These are phyloP conservation scores for Drosophila prosaltans DNA, from an alignment of 1,140 invertebrate species.

Conservation along the genomic window DNA sequence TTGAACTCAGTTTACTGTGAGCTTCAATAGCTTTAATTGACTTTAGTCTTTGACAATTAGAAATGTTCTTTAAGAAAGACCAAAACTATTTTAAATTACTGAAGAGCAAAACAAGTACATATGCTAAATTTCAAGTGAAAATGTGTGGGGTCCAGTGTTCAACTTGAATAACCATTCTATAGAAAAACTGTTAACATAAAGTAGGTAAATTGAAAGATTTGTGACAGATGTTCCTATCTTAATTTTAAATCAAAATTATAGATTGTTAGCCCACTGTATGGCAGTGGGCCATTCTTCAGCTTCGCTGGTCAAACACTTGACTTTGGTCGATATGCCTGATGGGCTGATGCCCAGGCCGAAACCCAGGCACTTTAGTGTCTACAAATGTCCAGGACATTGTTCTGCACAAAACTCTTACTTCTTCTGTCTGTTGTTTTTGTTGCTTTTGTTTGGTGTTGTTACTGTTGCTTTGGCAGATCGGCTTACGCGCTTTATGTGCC, in stretches of 20 bases:
- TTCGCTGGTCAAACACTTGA: conserved; percentile 63
- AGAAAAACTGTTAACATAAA: background rate
- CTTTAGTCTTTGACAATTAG: no score
- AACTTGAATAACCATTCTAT: no score
- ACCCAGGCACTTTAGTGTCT: conserved; percentile 35
- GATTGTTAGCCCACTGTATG: conserved; percentile 36
- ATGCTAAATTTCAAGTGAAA: no score
- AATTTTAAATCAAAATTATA: background rate
- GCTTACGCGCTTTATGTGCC: conserved; percentile 76
- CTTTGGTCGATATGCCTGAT: conserved; percentile 53
- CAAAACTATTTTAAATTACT: no score
- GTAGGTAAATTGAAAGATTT: background rate
- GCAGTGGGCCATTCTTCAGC: conserved; percentile 16
- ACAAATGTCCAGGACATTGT: conserved; percentile 45
- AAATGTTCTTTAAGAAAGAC: no score
- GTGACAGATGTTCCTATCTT: background rate
- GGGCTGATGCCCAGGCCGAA: conserved; percentile 11
- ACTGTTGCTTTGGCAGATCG: conserved; percentile 66
- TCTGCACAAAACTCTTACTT: conserved; percentile 33
- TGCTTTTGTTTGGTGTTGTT: conserved; percentile 21
- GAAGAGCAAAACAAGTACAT: no score
- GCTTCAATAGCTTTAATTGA: no score
- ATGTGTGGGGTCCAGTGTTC: no score
- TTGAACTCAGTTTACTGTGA: no score
- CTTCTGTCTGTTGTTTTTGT: conserved; percentile 32